phyloP scores from a whole-genome alignment of 2,797 vertebrate species.

The Anniella stebbinsi region DNA sequence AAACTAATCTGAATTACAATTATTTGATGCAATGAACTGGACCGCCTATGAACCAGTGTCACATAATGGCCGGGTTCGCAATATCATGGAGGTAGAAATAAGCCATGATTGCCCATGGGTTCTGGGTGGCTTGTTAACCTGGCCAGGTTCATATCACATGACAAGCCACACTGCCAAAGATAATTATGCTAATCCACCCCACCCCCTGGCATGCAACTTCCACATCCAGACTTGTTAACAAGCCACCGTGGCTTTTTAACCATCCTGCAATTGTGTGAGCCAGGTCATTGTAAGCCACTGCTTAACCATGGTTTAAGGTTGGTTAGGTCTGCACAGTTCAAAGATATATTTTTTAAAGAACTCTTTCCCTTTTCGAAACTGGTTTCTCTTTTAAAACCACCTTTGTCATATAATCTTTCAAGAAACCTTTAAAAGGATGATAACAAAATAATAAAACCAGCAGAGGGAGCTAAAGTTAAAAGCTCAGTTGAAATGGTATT shows the following conservation, averaged over 20 bases:
- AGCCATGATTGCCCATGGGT: too few relatives aligned
- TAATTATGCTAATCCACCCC: too few relatives aligned
- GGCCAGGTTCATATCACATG: too few relatives aligned
- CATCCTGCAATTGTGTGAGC: too few relatives aligned
- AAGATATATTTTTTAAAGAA: neutral
- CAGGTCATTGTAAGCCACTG: neutral
- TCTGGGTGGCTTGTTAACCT: too few relatives aligned
- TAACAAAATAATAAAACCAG: slow-evolving; percentile 40
- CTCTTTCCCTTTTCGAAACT: too few relatives aligned
- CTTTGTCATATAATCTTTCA: neutral
- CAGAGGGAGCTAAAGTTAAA: slow-evolving; percentile 61
- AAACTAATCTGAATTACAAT: neutral
- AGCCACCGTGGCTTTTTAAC: too few relatives aligned
- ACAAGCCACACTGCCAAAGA: too few relatives aligned
- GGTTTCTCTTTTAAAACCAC: slow-evolving; percentile 15
- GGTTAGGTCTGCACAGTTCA: neutral
- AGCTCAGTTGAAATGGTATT: neutral
- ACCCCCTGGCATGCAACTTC: too few relatives aligned
- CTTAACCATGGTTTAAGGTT: neutral
- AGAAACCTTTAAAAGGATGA: neutral
- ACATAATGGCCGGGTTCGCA: neutral
- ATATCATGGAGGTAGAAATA: too few relatives aligned
- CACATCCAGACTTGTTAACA: too few relatives aligned
- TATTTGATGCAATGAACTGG: neutral
- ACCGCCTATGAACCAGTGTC: too few relatives aligned